These are phyloP conservation scores for Trichogramma dendrolimi DNA, from an alignment of 2,888 invertebrate genomes.

Conservation along the genomic window DNA sequence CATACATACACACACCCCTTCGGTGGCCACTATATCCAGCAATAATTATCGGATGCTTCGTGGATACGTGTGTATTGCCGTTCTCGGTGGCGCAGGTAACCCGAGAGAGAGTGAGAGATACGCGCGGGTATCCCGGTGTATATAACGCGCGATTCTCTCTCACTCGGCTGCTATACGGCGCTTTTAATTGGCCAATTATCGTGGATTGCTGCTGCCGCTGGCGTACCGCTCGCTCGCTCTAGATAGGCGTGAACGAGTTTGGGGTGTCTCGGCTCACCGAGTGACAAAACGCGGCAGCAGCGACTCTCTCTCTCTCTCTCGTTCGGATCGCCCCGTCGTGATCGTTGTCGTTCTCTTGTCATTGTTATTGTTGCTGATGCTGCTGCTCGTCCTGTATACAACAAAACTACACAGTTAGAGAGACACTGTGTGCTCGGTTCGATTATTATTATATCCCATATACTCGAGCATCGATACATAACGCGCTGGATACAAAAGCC, in stretches of 20 bases:
- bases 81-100: slow-evolving; percentile 37
- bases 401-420: not conserved
- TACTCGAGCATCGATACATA: too few species aligned
- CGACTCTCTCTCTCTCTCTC: slow-evolving; percentile 32
- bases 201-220: slow-evolving; percentile 41
- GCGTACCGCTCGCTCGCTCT: slow-evolving; percentile 37
- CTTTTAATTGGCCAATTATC: slow-evolving; percentile 53
- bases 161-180: slow-evolving; percentile 26
- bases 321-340: not conserved
- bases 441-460: too few species aligned
- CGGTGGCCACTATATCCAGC: too few species aligned
- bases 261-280: slow-evolving; percentile 46
- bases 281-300: slow-evolving; percentile 35
- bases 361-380: not conserved
- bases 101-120: slow-evolving; percentile 38
- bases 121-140: slow-evolving; percentile 13
- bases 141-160: not conserved
- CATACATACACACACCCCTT: too few species aligned
- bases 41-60: slow-evolving; percentile 44
- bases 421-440: too few species aligned
- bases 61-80: too few species aligned
- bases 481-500: too few species aligned
- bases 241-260: slow-evolving; percentile 50
- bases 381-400: not conserved
- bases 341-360: too few species aligned